Conservation (phyloP, 2,888 invertebrate species). For the Caradrina clavipalpis region DNA sequence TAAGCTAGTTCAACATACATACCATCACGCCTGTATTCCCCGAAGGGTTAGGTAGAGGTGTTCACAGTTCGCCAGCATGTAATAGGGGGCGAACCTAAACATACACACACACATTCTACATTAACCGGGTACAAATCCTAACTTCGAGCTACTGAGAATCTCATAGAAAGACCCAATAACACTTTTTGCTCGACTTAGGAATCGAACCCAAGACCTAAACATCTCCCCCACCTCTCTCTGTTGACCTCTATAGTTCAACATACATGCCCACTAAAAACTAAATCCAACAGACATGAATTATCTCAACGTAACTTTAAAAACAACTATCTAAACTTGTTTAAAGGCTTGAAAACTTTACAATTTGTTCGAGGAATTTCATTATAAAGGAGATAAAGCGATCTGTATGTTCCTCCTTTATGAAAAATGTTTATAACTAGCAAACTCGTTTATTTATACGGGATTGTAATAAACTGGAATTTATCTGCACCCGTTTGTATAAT, state of each 20-base stretch:
- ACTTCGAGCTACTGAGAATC: too few relatives aligned
- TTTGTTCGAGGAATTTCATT: constrained; percentile 50
- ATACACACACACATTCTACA: too few relatives aligned
- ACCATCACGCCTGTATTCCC: too few relatives aligned
- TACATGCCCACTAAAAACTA: neutral
- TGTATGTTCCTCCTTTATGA: constrained; percentile 39
- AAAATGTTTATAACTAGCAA: constrained; percentile 59
- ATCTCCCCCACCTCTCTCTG: too few relatives aligned
- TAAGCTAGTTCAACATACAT: neutral
- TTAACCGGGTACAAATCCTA: too few relatives aligned
- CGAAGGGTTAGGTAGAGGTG: too few relatives aligned
- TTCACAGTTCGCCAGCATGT: too few relatives aligned
- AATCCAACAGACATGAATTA: constrained; percentile 23
- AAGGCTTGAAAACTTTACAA: constrained; percentile 38
- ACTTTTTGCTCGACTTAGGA: too few relatives aligned
- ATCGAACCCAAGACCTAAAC: too few relatives aligned
- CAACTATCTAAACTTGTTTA: constrained; percentile 45
- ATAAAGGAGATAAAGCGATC: constrained; percentile 38
- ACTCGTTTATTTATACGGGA: constrained; percentile 53
- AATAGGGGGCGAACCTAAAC: too few relatives aligned
- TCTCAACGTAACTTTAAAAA: constrained; percentile 32
- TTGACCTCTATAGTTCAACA: too few relatives aligned
- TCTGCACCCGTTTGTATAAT: constrained; percentile 54
- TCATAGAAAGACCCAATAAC: too few relatives aligned
- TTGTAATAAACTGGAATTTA: constrained; percentile 65